phyloP scores from a whole-genome alignment of 2,113 vertebrate genomes.

The Muscicapa adusta region DNA sequence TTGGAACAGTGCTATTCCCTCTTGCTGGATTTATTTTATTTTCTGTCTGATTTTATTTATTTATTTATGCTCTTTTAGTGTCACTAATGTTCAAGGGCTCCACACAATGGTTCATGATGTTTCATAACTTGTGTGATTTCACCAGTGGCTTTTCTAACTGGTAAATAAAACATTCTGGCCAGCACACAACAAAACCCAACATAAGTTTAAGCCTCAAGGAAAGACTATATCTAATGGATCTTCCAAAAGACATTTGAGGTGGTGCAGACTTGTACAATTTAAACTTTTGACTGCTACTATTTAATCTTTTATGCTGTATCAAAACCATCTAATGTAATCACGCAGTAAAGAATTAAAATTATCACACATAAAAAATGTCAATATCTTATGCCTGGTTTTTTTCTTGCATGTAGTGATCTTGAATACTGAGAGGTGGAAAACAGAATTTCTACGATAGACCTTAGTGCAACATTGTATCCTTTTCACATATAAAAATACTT shows the following conservation, averaged over 20 bases:
- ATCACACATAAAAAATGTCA: background rate
- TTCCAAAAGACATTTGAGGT: background rate
- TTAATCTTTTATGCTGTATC: background rate
- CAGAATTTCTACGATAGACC: background rate
- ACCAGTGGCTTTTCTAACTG: background rate
- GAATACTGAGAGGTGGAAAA: background rate
- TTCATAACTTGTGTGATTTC: background rate
- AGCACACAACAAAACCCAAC: background rate
- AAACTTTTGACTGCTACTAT: background rate
- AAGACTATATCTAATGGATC: background rate
- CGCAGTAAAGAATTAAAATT: background rate
- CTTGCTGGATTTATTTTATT: background rate
- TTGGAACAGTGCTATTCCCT: background rate
- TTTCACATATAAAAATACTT: background rate
- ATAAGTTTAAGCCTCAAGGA: background rate
- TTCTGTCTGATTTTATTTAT: background rate
- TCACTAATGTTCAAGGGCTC: background rate
- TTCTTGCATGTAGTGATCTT: background rate
- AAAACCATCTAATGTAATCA: background rate
- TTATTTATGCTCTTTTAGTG: background rate
- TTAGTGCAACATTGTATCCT: background rate
- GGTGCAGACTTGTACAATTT: background rate
- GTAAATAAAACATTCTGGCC: background rate
- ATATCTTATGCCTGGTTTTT: background rate
- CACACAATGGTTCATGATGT: background rate